Base-by-base conservation (phyloP, 2,888 invertebrate genomes). In the Abscondita cerata region DNA sequence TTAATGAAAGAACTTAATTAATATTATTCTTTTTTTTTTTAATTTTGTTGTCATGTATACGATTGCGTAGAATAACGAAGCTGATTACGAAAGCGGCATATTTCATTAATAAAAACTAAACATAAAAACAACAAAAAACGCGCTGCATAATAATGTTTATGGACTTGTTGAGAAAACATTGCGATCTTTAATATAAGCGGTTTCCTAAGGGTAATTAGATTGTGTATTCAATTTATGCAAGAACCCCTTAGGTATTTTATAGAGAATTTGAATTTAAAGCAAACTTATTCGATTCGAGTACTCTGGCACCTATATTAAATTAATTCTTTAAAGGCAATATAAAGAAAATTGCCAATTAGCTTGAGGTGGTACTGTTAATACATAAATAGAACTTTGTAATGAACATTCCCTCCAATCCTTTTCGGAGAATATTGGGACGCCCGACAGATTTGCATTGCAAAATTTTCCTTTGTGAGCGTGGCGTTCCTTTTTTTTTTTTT, bases 351-450 rank as follows among this genome's bases (percentile, higher is more conserved):
- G 58, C 33, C 58, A 58, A 58, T 58, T 58, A 58, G 58, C 41
- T 46, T 40, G 34, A 52, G 58, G 58, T 58, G 44, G 44, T 38
- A 46, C 51, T 52, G 52, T 56, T 61, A 59, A 52, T 60, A 62
- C 56, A 55, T 36, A 61, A 54, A 63, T 62, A 56, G 59, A 66
- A 66, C 64, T 61, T 63, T 64, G 56, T 66, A 64, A 66, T 66
- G 66, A 66, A 64, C 55, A 57, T 63, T 64, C 46, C 50, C 36
- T 50, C 38, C 33, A 51, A 52, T 34, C 52, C 52, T 52, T 56
- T 56, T 48, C 11, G 18, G 2, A 31, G 40, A 20, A 59, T 59
- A 64, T 59, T 63, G 54, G 59, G 59, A 57, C 60, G 50, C 46
- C 53, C 53, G 15, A 33, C 9, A 40, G 53, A 64, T 64, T 64